phyloP scores from a whole-genome alignment of 2,113 vertebrate species.

The Bucco capensis region DNA sequence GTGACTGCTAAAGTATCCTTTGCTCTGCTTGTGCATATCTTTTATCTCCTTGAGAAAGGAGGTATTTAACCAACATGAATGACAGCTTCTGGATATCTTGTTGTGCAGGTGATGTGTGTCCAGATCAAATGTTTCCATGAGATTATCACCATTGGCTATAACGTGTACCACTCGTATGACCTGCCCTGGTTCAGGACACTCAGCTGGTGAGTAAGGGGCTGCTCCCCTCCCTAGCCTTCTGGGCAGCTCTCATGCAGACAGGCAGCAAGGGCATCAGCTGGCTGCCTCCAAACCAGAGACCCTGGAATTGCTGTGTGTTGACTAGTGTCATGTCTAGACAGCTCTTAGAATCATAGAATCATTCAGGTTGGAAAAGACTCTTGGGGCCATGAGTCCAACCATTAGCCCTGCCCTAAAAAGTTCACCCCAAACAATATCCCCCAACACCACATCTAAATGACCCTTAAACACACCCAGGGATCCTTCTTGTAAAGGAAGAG shows the following conservation, averaged over 20 bases:
- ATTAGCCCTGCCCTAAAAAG: too few species aligned
- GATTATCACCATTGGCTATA: conserved; percentile 98
- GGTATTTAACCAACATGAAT: background rate
- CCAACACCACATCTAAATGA: too few species aligned
- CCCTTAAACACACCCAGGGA: too few species aligned
- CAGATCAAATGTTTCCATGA: conserved; percentile 99
- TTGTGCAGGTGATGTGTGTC: conserved; percentile 89
- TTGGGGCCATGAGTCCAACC: too few species aligned
- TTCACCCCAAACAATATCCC: too few species aligned
- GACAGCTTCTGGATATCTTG: background rate
- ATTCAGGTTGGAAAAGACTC: too few species aligned
- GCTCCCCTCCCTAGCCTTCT: background rate
- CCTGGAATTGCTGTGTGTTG: background rate
- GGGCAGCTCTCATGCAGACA: background rate
- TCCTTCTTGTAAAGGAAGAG: background rate
- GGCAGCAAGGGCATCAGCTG: background rate
- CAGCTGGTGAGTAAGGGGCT: conserved; percentile 84
- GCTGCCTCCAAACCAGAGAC: background rate
- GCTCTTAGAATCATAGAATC: background rate
- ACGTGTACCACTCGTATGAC: conserved; percentile 96
- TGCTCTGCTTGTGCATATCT: background rate
- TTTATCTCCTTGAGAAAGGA: background rate
- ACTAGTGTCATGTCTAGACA: background rate
- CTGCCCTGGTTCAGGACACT: conserved; percentile 97
- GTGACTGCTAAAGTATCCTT: background rate